Base-by-base conservation (phyloP, 2,888 invertebrate species). In the Yponomeuta plumbellus region DNA sequence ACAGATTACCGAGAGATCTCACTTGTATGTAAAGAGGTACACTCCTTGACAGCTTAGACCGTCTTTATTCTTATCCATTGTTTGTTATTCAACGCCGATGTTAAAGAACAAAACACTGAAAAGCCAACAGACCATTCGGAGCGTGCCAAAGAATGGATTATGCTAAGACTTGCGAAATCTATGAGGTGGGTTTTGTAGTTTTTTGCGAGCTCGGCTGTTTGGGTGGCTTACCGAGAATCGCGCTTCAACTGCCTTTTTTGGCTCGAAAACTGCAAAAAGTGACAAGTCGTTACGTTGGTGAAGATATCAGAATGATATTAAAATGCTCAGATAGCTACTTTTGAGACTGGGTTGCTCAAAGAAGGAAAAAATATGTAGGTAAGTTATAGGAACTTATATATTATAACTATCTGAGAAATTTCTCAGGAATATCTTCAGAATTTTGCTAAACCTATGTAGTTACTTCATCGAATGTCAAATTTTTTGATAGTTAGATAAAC, bases 61-160 rank as follows among this genome's bases (percentile, higher is more conserved):
- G 8, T 1, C 13, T 59, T 59, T 59, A 59, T 64, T 66, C 39
- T 66, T 67, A 69, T 68, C 64, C 67, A 68, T 70, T 65, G 59
- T 67, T 52, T 61, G 61, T 68, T 61, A 64, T 61, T 61, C 61
- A 68, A 67, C 62, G 66, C 69, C n/a, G 62, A 66, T 20, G 52
- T 17, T 17, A 17, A 52, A 52, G 44, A 52, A 66, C 6, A 66
- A 57, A 68, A 71, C 70, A 70, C 70, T 66, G 52, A 21, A 59
- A 68, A 67, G 69, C 68, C 34, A 34, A n/a, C 26, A 62, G n/a
- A n/a, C 26, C 62, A 10, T 62, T 62, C 23, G 62, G 34, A 40
- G 62, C 26, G 21, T 20, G 62, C 62, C 40, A 39, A 11, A 62
- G 62, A 62, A 39, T 17, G 62, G 62, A 62, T 34, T 62, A 62